Conservation (phyloP, 1,140 invertebrate species). For the Calliphora vicina region DNA sequence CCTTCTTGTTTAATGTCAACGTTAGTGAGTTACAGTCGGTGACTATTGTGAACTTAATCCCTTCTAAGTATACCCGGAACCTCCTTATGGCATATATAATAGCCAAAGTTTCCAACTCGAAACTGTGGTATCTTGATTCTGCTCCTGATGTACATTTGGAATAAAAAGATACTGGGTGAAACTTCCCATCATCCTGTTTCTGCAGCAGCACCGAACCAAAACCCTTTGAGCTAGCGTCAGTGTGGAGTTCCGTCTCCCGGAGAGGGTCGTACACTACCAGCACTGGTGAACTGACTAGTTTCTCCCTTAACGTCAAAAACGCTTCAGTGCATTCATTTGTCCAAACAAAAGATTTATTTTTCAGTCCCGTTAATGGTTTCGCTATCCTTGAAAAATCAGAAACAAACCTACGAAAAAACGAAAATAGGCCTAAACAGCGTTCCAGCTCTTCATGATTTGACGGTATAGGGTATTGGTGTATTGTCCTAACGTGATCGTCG, state of each 20-base stretch:
- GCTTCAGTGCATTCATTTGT: background rate
- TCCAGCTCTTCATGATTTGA: background rate
- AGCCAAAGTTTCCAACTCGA: slow-evolving; percentile 66
- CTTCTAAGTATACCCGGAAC: slow-evolving; percentile 65
- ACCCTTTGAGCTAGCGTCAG: background rate
- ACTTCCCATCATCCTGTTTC: background rate
- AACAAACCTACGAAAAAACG: too few species aligned
- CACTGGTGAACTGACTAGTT: background rate
- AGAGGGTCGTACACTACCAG: background rate
- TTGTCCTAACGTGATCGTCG: background rate
- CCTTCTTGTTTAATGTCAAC: slow-evolving; percentile 59
- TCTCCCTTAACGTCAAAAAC: background rate
- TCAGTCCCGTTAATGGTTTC: too few species aligned
- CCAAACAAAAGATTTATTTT: too few species aligned
- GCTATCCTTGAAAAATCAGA: too few species aligned
- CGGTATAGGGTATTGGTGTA: too few species aligned
- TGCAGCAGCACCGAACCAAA: background rate
- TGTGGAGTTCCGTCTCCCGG: background rate
- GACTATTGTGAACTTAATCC: slow-evolving; percentile 63
- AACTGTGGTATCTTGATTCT: slow-evolving; percentile 63
- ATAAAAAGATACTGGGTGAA: too few species aligned
- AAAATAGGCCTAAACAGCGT: background rate
- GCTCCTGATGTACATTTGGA: slow-evolving; percentile 48
- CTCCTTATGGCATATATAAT: slow-evolving; percentile 64
- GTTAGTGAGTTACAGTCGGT: slow-evolving; percentile 60